Evolutionary conservation across 2,888 invertebrate species (phyloP).

Genomic region (Gastracanthus pulcherrimus): DNA sequence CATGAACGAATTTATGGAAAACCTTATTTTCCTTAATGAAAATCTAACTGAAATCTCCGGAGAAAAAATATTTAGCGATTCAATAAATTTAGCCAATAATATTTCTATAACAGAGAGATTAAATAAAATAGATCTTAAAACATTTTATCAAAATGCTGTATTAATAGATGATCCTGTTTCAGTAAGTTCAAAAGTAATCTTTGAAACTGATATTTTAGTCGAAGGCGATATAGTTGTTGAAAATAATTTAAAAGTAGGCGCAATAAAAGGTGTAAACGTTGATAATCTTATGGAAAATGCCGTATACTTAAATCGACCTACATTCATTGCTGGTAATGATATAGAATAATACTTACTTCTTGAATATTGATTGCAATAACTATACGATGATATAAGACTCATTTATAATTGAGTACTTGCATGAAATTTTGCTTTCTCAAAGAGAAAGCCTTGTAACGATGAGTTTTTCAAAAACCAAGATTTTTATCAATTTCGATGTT

Average conservation of each 20-base stretch:
- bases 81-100: constrained; percentile 60
- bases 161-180: constrained; percentile 62
- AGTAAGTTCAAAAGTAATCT: constrained; percentile 61
- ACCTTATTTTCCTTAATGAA: constrained; percentile 59
- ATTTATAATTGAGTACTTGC: no score
- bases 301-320: constrained; percentile 62
- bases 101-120: constrained; percentile 62
- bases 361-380: background rate
- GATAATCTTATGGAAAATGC: constrained; percentile 61
- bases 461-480: no score
- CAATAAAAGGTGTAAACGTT: constrained; percentile 64
- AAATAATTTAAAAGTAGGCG: constrained; percentile 58
- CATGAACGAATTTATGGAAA: constrained; percentile 61
- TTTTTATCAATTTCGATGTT: no score
- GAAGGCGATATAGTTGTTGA: constrained; percentile 60
- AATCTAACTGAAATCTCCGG: constrained; percentile 62
- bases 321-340: constrained; percentile 61
- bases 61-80: constrained; percentile 62
- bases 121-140: constrained; percentile 64
- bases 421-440: no score
- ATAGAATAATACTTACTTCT: background rate
- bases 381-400: no score
- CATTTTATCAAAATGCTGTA: constrained; percentile 65
- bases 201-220: constrained; percentile 61
- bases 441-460: no score